Evolutionary conservation across 2,888 invertebrate genomes (phyloP), one percentile per base, ranked within the genome.

Genomic region (Plebejus argus): DNA sequence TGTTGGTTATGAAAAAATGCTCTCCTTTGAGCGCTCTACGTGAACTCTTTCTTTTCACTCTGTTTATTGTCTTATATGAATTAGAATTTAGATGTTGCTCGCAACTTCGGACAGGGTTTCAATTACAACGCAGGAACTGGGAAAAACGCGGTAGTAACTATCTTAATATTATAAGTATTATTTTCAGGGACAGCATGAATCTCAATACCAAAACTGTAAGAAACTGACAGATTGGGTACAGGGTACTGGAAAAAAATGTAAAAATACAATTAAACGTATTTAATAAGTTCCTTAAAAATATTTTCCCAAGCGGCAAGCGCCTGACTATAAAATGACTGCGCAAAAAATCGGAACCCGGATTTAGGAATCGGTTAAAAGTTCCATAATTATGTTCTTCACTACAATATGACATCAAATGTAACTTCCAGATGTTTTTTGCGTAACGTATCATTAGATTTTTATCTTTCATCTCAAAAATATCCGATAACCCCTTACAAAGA

Each of bases 381-480:
- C 28, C 66, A 33, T n/a, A n/a, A n/a, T 66, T 66, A 66, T 66
- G 28, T 66, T 28, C 10, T 66, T 28, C 20, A 66, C 10, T 61
- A 66, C 66, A 66, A 66, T n/a, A n/a, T 66, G 66, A 66, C 66
- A 66, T 33, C 18, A 76, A 70, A 61, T 77, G 79, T 77, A 18
- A 74, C 76, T 78, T 58, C 39, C 49, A 66, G 61, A 76, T 76
- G 49, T 76, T 66, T 66, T 66, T 66, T 66, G 66, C 28, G 49
- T 15, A 66, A 83, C 79, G 83, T 87, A 85, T 86, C 83, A 88
- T 88, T 87, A 88, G 78, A 80, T 85, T 79, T 85, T 87, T 90
- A 91, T 91, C 90, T 89, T 20, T 77, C 81, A 90, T 90, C 88
- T 83, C 83, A 84, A 87, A 88, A 88, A 87, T 88, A 89, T 90